Evolutionary conservation across 2,113 vertebrate genomes (phyloP).

Genomic region (Upupa epops): DNA sequence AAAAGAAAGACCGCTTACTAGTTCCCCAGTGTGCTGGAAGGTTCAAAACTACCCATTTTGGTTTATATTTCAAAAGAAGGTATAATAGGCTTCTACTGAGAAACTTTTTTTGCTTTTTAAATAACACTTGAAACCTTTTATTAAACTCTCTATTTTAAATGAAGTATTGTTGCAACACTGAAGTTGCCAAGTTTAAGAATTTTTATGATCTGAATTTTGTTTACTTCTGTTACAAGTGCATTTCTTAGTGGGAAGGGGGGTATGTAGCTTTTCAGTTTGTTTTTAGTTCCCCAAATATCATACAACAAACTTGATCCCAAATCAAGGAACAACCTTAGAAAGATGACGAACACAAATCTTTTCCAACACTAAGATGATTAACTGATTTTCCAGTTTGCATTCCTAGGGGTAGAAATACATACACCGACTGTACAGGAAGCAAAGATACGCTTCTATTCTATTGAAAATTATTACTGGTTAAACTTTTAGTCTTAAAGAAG

Average conservation of each 20-base stretch:
- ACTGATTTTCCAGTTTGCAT: not conserved
- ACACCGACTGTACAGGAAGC: not conserved
- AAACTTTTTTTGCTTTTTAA: not conserved
- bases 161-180: not conserved
- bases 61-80: not conserved
- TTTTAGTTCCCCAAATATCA: not conserved
- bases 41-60: not conserved
- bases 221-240: not conserved
- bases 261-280: rapidly evolving
- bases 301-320: not conserved
- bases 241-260: rapidly evolving
- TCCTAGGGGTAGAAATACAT: not conserved
- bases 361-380: not conserved
- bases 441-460: not conserved
- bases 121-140: not conserved
- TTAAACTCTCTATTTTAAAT: not conserved
- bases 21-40: not conserved
- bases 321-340: not conserved
- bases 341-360: not conserved
- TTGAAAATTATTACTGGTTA: not conserved
- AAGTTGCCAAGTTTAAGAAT: not conserved
- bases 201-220: not conserved
- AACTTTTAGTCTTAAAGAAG: not conserved
- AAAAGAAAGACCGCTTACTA: not conserved
- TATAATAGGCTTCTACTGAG: not conserved